A percentile compares a stretch with the other conserved stretches of the same genome.
These are phyloP conservation scores for Zosterops japonicus DNA, from an alignment of 2,113 vertebrate genomes.

Conservation along the genomic window DNA sequence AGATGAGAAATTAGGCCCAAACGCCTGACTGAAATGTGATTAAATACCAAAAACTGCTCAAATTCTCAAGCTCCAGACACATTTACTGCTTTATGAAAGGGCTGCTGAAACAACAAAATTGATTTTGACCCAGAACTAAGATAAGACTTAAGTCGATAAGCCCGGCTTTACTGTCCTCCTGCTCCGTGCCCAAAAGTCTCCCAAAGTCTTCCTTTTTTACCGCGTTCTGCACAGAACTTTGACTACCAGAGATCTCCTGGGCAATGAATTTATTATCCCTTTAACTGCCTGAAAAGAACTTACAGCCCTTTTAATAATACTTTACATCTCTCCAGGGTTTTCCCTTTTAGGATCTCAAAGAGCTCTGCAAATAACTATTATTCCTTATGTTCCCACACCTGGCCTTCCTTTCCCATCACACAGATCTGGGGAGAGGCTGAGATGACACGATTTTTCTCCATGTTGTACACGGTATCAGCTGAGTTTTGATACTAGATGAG, in stretches of 20 bases:
- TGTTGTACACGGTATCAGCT: neutral
- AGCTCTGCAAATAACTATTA: constrained; percentile 14
- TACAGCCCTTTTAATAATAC: constrained; percentile 8
- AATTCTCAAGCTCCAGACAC: neutral
- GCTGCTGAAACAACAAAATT: neutral
- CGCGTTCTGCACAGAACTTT: neutral
- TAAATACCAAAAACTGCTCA: neutral
- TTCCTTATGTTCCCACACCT: neutral
- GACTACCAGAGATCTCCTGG: constrained; percentile 2
- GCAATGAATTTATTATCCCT: constrained; percentile 50
- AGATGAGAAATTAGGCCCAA: neutral
- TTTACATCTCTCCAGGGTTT: constrained; percentile 11
- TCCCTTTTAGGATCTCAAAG: constrained; percentile 33
- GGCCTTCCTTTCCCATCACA: neutral
- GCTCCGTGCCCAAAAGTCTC: neutral
- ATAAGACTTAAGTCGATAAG: neutral
- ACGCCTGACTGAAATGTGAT: neutral
- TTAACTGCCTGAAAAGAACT: constrained; percentile 50
- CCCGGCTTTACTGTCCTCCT: neutral
- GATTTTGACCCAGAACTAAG: neutral
- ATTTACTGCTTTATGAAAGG: neutral
- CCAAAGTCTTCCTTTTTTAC: neutral
- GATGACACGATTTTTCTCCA: neutral
- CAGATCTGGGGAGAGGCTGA: neutral
- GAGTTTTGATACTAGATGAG: neutral